Conservation (phyloP, 2,797 vertebrate genomes). For the Lophura swinhoii region DNA sequence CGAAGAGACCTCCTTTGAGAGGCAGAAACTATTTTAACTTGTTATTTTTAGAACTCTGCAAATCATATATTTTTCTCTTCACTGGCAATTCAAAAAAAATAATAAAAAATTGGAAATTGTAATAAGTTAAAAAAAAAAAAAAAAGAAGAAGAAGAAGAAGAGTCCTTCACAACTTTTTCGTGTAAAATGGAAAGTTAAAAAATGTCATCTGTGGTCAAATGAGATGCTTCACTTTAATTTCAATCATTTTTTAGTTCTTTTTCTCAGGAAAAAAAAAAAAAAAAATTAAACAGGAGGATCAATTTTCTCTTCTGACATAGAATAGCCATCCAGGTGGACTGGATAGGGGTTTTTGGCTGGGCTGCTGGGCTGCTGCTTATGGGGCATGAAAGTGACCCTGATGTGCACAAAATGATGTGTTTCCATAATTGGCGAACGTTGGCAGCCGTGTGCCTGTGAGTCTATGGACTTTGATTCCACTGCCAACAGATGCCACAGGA, state of each 20-base stretch:
- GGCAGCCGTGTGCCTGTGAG: background rate
- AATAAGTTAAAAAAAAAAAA: conserved; percentile 33
- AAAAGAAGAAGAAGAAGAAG: conserved; percentile 27
- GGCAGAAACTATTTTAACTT: conserved; percentile 70
- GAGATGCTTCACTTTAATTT: conserved; percentile 53
- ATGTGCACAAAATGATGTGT: rapidly evolving
- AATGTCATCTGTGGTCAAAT: conserved; percentile 61
- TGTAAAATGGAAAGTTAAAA: conserved; percentile 47
- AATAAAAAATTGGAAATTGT: conserved; percentile 31
- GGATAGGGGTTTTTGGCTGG: background rate
- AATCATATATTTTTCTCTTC: conserved; percentile 69
- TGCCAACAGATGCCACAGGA: background rate
- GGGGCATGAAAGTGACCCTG: background rate
- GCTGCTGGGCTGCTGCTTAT: background rate
- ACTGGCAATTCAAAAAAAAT: conserved; percentile 49
- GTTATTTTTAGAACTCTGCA: conserved; percentile 71
- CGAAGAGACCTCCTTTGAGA: conserved; percentile 67
- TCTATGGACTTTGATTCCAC: background rate
- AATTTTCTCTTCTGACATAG: background rate
- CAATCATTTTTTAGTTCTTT: background rate
- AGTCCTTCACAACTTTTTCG: conserved; percentile 38
- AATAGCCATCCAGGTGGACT: background rate
- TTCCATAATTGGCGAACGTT: rapidly evolving
- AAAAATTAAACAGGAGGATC: background rate
- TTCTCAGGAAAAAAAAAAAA: background rate